A percentile compares a stretch with the other conserved stretches of the same genome.
These are phyloP conservation scores for Sarcophaga peregrina DNA, from an alignment of 1,140 invertebrate genomes.

Conservation along the genomic window DNA sequence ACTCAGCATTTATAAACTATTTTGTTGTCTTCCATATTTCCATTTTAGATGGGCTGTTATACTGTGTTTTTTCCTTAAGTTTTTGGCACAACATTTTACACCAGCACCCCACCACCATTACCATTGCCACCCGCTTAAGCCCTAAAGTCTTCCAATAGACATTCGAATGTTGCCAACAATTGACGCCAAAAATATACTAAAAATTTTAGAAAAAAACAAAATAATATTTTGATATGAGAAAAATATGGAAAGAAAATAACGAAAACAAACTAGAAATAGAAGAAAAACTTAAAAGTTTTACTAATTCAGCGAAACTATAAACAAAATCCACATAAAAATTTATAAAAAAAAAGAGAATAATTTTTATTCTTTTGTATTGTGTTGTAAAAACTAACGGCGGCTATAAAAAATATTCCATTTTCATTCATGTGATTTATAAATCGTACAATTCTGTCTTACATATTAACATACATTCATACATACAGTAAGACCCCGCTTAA, in stretches of 20 bases:
- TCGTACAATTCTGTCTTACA: too few relatives aligned
- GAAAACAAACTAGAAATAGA: too few relatives aligned
- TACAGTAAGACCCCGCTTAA: too few relatives aligned
- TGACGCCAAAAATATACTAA: background rate
- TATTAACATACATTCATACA: too few relatives aligned
- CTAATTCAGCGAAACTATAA: conserved; percentile 16
- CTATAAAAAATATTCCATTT: background rate
- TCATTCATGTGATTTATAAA: background rate
- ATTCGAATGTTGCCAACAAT: background rate
- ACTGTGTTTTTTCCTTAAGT: background rate
- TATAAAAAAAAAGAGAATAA: background rate
- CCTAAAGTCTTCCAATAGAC: background rate
- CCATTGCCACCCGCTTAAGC: background rate
- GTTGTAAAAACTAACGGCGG: too few relatives aligned
- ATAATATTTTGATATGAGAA: background rate
- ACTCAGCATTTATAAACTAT: too few relatives aligned
- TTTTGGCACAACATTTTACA: conserved; percentile 4
- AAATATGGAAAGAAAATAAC: too few relatives aligned
- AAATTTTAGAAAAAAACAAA: background rate
- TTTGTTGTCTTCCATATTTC: background rate
- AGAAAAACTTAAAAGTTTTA: background rate
- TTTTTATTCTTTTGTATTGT: too few relatives aligned
- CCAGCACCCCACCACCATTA: too few relatives aligned
- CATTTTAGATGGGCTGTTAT: conserved; percentile 8
- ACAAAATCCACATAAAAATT: background rate